These are phyloP conservation scores for Cepaea hortensis DNA, from an alignment of 2,888 invertebrate species.

Conservation along the genomic window DNA sequence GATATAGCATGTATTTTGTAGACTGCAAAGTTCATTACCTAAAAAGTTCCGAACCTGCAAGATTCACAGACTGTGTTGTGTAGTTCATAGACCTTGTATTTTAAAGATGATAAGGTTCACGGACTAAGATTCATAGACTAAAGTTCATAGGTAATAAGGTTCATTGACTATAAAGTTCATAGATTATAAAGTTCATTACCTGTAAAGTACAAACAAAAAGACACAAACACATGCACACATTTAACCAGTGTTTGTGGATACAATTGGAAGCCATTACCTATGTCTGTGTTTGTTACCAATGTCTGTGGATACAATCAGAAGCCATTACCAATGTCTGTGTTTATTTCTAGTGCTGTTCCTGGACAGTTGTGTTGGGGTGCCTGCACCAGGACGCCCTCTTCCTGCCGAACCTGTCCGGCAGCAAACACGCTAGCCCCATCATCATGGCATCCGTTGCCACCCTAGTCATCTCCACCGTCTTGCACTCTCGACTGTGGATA, in stretches of 20 bases:
- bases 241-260: no score
- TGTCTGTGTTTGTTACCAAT: neutral
- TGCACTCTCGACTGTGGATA: constrained; percentile 60
- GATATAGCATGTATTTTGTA: no score
- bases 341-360: constrained; percentile 65
- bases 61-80: no score
- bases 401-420: constrained; percentile 58
- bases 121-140: no score
- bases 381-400: constrained; percentile 65
- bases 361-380: constrained; percentile 63
- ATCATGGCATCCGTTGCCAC: constrained; percentile 59
- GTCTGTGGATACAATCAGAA: no score
- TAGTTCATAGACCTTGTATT: no score
- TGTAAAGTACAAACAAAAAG: no score
- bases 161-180: neutral
- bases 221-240: no score
- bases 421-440: constrained; percentile 66
- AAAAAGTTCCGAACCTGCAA: no score
- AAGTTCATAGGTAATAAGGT: neutral
- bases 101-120: no score
- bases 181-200: neutral
- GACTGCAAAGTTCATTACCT: no score
- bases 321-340: neutral
- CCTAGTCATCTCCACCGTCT: constrained; percentile 58
- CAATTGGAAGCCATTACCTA: no score